Percentiles rank a stretch among this genome's conserved stretches.
Evolutionary conservation across 37 sponge, comb jelly and placozoan species (phyloP).

Genomic region (Sycon ciliatum): DNA sequence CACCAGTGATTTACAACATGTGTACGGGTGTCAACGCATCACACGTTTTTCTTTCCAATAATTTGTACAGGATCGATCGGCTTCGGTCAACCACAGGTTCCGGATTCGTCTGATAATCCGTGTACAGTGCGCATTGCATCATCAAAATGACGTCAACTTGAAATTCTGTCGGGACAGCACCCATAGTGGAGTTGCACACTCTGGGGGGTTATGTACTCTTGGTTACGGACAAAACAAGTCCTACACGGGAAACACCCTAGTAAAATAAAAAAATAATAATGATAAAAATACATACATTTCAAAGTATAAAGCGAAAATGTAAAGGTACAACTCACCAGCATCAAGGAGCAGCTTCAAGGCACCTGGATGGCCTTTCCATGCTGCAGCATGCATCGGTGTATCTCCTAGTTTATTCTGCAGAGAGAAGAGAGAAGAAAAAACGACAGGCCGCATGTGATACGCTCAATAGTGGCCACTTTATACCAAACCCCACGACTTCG

Average conservation of each 20-base stretch:
- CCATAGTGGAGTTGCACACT: too few species aligned
- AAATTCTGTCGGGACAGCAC: too few species aligned
- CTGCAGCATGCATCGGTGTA: constrained; percentile 92
- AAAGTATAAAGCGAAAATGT: not conserved
- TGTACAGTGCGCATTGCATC: too few species aligned
- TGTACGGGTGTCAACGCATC: too few species aligned
- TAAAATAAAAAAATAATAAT: not conserved
- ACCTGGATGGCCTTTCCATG: constrained; percentile 85
- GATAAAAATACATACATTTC: not conserved
- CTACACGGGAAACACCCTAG: not conserved
- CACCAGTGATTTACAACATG: too few species aligned
- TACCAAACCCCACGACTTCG: not conserved
- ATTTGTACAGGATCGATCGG: too few species aligned
- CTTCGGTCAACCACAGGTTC: too few species aligned
- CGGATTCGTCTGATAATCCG: too few species aligned
- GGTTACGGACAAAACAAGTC: not conserved
- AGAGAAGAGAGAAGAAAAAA: not conserved
- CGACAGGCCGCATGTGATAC: not conserved
- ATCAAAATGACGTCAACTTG: too few species aligned
- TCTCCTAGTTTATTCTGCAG: constrained; percentile 93
- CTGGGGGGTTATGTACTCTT: too few species aligned
- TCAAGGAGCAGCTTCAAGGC: constrained; percentile 68
- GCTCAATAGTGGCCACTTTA: not conserved
- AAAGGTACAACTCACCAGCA: constrained; percentile 28
- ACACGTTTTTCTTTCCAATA: too few species aligned